These are phyloP conservation scores for Ricordea florida DNA, from an alignment of 92 coral and sea anemone species.

Conservation along the genomic window DNA sequence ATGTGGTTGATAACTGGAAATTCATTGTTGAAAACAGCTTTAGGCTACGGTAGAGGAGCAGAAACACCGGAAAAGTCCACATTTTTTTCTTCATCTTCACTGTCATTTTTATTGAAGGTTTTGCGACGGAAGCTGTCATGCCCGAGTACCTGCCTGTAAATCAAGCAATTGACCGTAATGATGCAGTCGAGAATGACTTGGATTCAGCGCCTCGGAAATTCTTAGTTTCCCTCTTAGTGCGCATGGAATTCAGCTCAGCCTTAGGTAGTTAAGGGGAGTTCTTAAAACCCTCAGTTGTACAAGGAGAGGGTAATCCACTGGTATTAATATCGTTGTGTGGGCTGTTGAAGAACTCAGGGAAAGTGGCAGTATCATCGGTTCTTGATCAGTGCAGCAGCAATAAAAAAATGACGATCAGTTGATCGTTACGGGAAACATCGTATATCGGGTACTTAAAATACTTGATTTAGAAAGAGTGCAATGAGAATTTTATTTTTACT, in stretches of 20 bases:
- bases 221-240: conserved; percentile 57
- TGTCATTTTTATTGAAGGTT: neutral
- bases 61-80: too few relatives aligned
- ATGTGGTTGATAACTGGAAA: neutral
- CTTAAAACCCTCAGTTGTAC: conserved; percentile 49
- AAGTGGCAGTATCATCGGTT: conserved; percentile 52
- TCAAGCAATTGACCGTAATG: conserved; percentile 33
- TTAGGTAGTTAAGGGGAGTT: conserved; percentile 60
- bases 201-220: conserved; percentile 65
- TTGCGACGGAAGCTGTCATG: conserved; percentile 27
- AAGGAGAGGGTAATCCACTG: conserved; percentile 41
- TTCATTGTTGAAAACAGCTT: neutral
- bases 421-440: conserved; percentile 31
- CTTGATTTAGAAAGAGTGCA: conserved; percentile 44
- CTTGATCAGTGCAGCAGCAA: conserved; percentile 1
- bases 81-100: too few relatives aligned
- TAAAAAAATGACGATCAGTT: neutral
- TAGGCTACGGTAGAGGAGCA: too few relatives aligned
- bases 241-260: conserved; percentile 63
- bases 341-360: conserved; percentile 59
- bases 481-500: too few relatives aligned
- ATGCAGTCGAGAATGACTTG: conserved; percentile 61
- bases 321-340: conserved; percentile 24
- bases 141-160: conserved; percentile 51
- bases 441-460: neutral